Base-by-base conservation (phyloP, 2,888 invertebrate species). In the Drosophila niveifrons region DNA sequence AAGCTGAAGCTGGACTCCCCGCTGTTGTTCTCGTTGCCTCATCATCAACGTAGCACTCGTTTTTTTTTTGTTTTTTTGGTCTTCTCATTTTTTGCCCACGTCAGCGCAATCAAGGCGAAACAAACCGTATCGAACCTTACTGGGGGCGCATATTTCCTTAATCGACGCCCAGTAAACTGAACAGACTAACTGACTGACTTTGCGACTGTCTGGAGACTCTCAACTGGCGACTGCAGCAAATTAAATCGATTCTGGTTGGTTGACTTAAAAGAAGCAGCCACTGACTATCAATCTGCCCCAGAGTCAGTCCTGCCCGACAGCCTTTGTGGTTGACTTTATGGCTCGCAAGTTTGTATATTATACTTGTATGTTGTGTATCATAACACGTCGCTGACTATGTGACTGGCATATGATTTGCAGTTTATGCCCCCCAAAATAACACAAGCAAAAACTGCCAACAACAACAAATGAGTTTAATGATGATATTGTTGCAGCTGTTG, bases 181-280 rank as follows among this genome's bases (percentile, higher is more conserved):
- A 34, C 80, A 65, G 83, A 78, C 66, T 72, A 76, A 53, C 44
- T 56, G 44, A 46, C 80, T 66, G 78, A 78, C 71, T 72, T 75
- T 50, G 39, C 43, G 55, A 39, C 15, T 17, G 48, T 10, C 13
- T 10, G 11, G 28, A 18, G 28, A 17, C 29, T 11, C 7, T 18
- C 9, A 10, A 23, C 28, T 34, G 46, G 57, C 47, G 58, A 39
- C 29, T 15, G 75, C 86, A 77, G 82, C 89, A 90, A 88, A 90
- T 89, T 88, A 89, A 90, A 90, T 90, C 90, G 88, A 89, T 89
- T 89, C 87, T 62, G 72, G 58, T 69, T 67, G 75, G 17, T 46
- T 69, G 29, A 13, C 17, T 29, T 28, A 18, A 55, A 55, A 23
- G 28, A 9, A 31, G 29, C 34, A 46, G 34, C 62, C 10, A 9